Base-by-base conservation (phyloP, 2,113 vertebrate genomes). In the Rafetus swinhoei region DNA sequence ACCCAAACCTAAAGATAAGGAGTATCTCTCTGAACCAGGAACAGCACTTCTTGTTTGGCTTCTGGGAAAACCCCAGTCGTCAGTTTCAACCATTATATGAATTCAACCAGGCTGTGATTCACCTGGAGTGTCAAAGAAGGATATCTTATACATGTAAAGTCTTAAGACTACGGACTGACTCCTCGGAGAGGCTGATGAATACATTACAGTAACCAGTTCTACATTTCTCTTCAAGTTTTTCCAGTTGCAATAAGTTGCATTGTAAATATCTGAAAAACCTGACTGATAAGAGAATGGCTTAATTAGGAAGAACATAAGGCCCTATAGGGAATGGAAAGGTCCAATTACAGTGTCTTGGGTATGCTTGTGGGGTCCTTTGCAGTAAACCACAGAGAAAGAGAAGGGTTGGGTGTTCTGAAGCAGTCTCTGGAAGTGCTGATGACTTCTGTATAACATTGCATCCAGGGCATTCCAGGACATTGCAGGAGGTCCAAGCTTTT, bases 181-280 rank as follows among this genome's bases (percentile, higher is more conserved):
- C 81, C 86, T 82, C 90, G 39, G 86, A 0, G 2, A 91, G 0
- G 3, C 52, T 52, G 90, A 95, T 92, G 95, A 90, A 92, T 96
- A 95, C 76, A 18, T 93, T 87, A 92, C 81, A 82, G 69, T 57
- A 80, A 91, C 88, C 94, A 94, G 88, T 95, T 94, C 59, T 76
- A 88, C 65, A 85, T 91, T 96, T 97, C 95, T 96, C 87, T 97
- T 97, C 97, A 97, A 97, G 97, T 97, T 97, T 96, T 97, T 97
- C 96, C 97, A 97, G 97, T 97, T 95, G 96, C 97, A 96, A 95
- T 62, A 89, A 96, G 45, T 93, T 96, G 96, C 96, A 95, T 97
- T 97, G 95, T 96, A 96, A 95, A 94, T 80, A 95, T 95, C 92
- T 92, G 97, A 97, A 96, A 97, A 97, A 97, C 95, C 94, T 97